These are phyloP conservation scores for Brachyopa scutellaris DNA, from an alignment of 2,888 invertebrate species.

Conservation along the genomic window DNA sequence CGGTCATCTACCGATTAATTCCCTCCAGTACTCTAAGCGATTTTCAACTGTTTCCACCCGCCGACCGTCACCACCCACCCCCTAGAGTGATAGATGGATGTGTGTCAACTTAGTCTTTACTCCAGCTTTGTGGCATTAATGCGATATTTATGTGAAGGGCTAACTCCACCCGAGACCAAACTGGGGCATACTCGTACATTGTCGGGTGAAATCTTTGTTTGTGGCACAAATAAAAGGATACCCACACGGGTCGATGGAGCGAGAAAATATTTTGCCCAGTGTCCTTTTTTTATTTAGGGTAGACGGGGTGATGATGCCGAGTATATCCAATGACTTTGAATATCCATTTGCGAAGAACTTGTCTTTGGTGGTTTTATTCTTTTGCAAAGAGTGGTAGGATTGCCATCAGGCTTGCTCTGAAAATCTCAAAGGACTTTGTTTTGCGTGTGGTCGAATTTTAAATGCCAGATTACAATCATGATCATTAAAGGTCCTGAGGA, in stretches of 20 bases:
- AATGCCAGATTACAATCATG: no score
- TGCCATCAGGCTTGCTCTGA: no score
- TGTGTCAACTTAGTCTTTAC: conserved; percentile 15
- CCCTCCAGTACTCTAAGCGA: not conserved
- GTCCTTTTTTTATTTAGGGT: not conserved
- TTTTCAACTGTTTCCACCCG: not conserved
- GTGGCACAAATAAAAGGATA: conserved; percentile 17
- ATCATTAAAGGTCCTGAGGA: no score
- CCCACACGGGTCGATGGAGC: not conserved
- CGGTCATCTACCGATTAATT: conserved; percentile 28
- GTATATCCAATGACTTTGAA: conserved; percentile 34
- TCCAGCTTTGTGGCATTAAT: conserved; percentile 37
- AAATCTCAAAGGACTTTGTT: no score
- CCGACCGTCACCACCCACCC: not conserved
- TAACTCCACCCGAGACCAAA: conserved; percentile 13
- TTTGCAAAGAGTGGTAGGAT: conserved; percentile 17
- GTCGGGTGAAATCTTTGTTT: conserved; percentile 10
- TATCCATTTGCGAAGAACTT: conserved; percentile 28
- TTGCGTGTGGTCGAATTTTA: no score
- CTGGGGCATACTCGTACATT: not conserved
- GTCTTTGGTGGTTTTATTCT: conserved; percentile 16
- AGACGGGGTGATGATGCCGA: not conserved
- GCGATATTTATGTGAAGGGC: conserved; percentile 45
- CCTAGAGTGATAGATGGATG: conserved; percentile 35
- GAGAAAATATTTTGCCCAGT: conserved; percentile 5